A percentile compares a stretch with the other conserved stretches of the same genome.
phyloP scores from a whole-genome alignment of 2,113 vertebrate species.

The Oceanites oceanicus region DNA sequence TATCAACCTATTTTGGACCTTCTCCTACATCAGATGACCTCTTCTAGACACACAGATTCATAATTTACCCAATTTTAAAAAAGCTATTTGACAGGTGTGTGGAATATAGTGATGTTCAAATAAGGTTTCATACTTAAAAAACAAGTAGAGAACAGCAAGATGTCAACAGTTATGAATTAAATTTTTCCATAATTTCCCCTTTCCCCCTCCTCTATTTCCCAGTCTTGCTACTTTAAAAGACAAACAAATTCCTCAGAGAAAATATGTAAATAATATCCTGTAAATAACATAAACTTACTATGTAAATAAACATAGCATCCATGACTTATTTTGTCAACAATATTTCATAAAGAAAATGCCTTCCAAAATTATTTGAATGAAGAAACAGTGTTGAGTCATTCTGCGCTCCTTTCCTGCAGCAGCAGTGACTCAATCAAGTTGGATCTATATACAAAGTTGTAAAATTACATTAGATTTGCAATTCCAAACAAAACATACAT shows the following conservation, averaged over 20 bases:
- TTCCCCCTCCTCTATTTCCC: neutral
- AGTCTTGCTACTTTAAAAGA: neutral
- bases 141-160: neutral
- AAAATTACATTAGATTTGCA: neutral
- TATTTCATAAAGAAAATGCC: neutral
- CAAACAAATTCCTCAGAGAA: neutral
- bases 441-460: neutral
- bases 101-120: neutral
- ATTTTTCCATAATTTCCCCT: neutral
- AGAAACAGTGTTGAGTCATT: conserved; percentile 1
- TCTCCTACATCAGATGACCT: neutral
- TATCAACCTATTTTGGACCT: neutral
- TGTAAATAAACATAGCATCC: conserved; percentile 11
- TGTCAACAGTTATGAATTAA: neutral
- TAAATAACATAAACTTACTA: neutral
- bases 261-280: neutral
- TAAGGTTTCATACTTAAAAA: neutral
- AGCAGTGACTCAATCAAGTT: neutral
- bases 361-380: neutral
- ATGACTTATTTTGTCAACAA: conserved; percentile 6
- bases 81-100: neutral
- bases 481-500: neutral
- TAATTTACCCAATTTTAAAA: neutral
- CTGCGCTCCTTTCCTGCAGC: neutral
- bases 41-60: neutral